Percentiles rank a stretch among this genome's conserved stretches.
Evolutionary conservation across 2,888 invertebrate genomes (phyloP).

Genomic region (Leptura quadrifasciata): DNA sequence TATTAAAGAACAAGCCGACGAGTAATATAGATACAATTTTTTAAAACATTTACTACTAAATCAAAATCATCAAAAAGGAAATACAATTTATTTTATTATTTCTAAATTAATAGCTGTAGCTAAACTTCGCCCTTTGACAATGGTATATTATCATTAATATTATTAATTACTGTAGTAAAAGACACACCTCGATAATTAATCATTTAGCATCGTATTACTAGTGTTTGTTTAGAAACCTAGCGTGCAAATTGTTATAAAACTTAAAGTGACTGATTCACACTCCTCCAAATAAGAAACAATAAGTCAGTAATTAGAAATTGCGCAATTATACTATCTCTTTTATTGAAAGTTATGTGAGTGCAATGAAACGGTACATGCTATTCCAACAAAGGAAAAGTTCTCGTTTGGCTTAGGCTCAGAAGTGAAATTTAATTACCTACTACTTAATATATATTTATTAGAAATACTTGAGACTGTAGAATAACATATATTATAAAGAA

Average conservation of each 20-base stretch:
- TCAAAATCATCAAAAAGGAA: too few species aligned
- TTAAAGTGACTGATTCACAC: neutral
- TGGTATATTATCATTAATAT: too few species aligned
- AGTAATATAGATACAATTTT: too few species aligned
- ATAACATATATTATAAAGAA: neutral
- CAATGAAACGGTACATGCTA: slow-evolving; percentile 9
- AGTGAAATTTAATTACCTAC: slow-evolving; percentile 15
- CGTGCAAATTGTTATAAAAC: neutral
- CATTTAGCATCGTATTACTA: neutral
- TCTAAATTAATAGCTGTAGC: too few species aligned
- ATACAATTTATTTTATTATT: too few species aligned
- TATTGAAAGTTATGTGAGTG: slow-evolving; percentile 1
- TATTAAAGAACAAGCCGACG: too few species aligned
- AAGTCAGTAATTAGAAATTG: neutral
- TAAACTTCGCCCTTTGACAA: too few species aligned
- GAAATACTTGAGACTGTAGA: neutral
- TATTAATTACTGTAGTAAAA: too few species aligned
- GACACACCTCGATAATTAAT: too few species aligned
- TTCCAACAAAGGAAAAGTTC: neutral
- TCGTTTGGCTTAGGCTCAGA: neutral
- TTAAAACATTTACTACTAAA: too few species aligned
- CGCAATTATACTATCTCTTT: neutral
- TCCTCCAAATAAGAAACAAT: neutral
- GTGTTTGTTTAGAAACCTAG: neutral
- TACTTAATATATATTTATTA: neutral